A percentile compares a stretch with the other conserved stretches of the same genome.
Evolutionary conservation across 2,888 invertebrate genomes (phyloP).

Genomic region (Vannuccia rotundouncinata): DNA sequence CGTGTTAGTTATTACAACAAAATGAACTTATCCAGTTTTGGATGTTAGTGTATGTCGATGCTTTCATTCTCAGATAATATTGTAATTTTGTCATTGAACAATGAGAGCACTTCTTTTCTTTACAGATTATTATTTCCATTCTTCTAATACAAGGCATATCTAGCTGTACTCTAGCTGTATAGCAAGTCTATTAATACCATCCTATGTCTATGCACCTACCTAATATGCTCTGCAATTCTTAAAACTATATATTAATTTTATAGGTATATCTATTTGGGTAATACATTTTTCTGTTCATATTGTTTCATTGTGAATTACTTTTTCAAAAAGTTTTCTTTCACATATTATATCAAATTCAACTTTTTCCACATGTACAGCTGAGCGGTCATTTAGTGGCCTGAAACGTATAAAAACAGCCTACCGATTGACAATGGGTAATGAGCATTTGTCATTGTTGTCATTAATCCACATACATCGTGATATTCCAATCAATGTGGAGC

Average conservation of each 20-base stretch:
- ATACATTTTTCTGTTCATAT: background rate
- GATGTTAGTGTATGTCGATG: no score
- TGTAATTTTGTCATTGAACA: background rate
- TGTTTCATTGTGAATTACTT: background rate
- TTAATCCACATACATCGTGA: background rate
- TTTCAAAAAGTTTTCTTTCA: background rate
- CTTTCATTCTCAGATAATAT: background rate
- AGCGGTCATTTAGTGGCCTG: constrained; percentile 9
- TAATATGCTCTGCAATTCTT: no score
- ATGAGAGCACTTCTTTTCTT: background rate
- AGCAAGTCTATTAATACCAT: background rate
- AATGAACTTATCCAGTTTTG: background rate
- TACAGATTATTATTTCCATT: background rate
- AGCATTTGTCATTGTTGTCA: constrained; percentile 5
- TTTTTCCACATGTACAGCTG: background rate
- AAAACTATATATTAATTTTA: background rate
- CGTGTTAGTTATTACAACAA: no score
- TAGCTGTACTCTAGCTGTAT: background rate
- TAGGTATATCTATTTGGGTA: background rate
- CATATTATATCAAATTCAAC: background rate
- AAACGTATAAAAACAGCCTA: background rate
- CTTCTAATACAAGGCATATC: no score
- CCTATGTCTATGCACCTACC: no score
- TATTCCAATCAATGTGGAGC: background rate
- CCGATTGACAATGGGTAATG: constrained; percentile 10